A percentile compares a stretch with the other conserved stretches of the same genome.
These are phyloP conservation scores for Axea sp. DNA, from an alignment of 2,888 invertebrate genomes.

Conservation along the genomic window DNA sequence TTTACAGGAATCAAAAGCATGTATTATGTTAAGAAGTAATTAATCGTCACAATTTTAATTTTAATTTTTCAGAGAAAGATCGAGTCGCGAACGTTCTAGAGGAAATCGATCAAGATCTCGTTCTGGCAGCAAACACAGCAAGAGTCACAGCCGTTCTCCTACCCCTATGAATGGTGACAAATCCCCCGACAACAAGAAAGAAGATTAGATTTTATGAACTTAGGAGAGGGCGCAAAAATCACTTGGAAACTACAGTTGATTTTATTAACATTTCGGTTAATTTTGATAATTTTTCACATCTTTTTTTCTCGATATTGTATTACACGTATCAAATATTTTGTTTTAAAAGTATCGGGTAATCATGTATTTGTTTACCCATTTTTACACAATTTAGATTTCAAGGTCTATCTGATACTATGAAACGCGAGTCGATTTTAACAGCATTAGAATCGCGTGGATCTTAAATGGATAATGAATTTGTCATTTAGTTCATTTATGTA, in stretches of 20 bases:
- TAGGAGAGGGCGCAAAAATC: constrained; percentile 28
- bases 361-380: constrained; percentile 27
- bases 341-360: constrained; percentile 40
- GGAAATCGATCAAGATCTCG: constrained; percentile 77
- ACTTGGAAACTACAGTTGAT: constrained; percentile 27
- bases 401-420: constrained; percentile 45
- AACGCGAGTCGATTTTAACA: constrained; percentile 52
- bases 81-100: constrained; percentile 77
- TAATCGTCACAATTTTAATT: no score
- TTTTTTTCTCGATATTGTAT: neutral
- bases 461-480: constrained; percentile 48
- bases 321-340: constrained; percentile 20
- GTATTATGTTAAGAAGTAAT: no score
- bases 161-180: constrained; percentile 79
- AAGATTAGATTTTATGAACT: constrained; percentile 67
- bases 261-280: constrained; percentile 44
- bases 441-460: constrained; percentile 31
- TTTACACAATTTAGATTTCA: constrained; percentile 50
- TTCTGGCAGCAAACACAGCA: constrained; percentile 78
- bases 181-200: constrained; percentile 76
- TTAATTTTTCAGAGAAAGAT: constrained; percentile 79
- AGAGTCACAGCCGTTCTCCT: constrained; percentile 74
- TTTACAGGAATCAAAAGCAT: no score
- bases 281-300: neutral
- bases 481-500: constrained; percentile 47